Evolutionary conservation across 2,888 invertebrate species (phyloP), one percentile per base, ranked within the genome.

Genomic region (Omphaloscelis lunosa): DNA sequence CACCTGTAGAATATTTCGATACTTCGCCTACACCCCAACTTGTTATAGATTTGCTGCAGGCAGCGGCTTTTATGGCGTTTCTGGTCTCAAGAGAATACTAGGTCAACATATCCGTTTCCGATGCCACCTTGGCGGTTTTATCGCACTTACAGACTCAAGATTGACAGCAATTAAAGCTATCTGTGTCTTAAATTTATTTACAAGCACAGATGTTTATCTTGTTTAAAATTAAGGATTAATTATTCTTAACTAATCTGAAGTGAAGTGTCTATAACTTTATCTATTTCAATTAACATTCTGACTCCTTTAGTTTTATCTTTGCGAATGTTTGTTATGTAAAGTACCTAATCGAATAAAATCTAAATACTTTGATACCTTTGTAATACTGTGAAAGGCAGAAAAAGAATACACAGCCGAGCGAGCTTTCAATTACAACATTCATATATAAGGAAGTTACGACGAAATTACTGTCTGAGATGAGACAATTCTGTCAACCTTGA

Each of bases 101-200:
- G 86, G 84, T 84, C 77, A 78, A 79, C 67, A 80, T 74, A 77
- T 86, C 81, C 66, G 76, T 72, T 82, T 65, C 71, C 39, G 63
- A 74, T 66, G 74, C 53, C 58, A 69, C 68, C 58, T 76, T 63
- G 34, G 53, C 45, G 29, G 73, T 69, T 84, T 72, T 77, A 77
- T 74, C 62, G 15, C 63, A 27, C 53, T 70, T 8, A n/a, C 39
- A 56, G 79, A 56, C 34, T 12, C 27, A 56, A 23, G 59, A 77
- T 65, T 73, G 67, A 83, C 63, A 58, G n/a, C 66, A 75, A 82
- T 78, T 68, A 79, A 27, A 51, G 2, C 51, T 61, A 79, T 73
- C 68, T n/a, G 23, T 1, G 34, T 72, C 41, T 34, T 82, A 34
- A 71, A 68, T 80, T 63, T 68, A 80, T 63, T 74, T 51, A 67